Evolutionary conservation across 1,140 invertebrate genomes (phyloP).

Genomic region (Formica exsecta): DNA sequence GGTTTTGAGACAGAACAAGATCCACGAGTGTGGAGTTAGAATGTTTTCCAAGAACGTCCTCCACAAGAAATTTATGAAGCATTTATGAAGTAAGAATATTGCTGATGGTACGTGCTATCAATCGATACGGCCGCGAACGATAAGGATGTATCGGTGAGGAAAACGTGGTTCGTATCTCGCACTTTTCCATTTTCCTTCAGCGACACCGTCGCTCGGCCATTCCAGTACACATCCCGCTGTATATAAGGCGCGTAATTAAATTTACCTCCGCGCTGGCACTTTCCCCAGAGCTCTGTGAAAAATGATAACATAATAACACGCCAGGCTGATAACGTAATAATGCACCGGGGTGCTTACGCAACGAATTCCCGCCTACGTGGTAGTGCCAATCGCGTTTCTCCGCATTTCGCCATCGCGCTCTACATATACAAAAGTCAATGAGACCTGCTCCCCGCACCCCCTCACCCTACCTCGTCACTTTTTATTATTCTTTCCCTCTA

Average conservation of each 20-base stretch:
- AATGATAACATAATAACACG: conserved; percentile 54
- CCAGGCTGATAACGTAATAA: conserved; percentile 53
- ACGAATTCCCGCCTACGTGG: conserved; percentile 38
- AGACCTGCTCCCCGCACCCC: background rate
- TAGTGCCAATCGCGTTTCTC: conserved; percentile 59
- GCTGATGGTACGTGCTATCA: conserved; percentile 24
- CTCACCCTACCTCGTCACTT: conserved; percentile 17
- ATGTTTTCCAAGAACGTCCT: background rate
- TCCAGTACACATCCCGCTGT: conserved; percentile 9
- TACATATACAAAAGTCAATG: conserved; percentile 49
- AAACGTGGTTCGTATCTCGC: conserved; percentile 55
- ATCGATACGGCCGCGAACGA: conserved; percentile 43
- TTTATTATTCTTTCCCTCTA: conserved; percentile 8
- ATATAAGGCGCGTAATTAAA: conserved; percentile 59
- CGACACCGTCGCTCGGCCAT: background rate
- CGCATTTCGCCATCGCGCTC: conserved; percentile 47
- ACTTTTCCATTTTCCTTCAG: conserved; percentile 47
- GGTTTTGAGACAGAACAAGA: background rate
- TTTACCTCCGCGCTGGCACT: conserved; percentile 33
- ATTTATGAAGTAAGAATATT: conserved; percentile 57
- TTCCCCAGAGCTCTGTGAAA: conserved; percentile 28
- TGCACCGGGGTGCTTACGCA: conserved; percentile 35
- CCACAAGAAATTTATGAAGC: background rate
- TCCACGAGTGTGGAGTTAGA: background rate
- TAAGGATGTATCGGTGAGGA: conserved; percentile 26